Evolutionary conservation across 2,113 vertebrate genomes (phyloP), one percentile per base, ranked within the genome.

Genomic region (Platichthys stellatus): DNA sequence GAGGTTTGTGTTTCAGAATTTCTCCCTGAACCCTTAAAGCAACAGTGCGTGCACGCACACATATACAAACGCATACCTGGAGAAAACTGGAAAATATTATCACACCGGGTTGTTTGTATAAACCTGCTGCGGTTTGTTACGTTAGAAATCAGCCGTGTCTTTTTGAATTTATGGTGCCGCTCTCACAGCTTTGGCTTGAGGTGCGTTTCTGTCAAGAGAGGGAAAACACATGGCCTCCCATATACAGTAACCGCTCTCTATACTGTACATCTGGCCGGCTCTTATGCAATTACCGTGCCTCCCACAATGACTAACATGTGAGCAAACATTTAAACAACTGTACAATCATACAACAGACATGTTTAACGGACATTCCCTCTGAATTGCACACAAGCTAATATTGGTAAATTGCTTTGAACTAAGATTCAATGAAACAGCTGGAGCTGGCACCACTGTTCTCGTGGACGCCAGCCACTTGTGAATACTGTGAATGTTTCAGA

Each of bases 221-320:
- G 21, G 10, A n/a, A 67, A 80, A 75, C 56, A 66, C 40, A n/a
- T 14, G 56, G 35, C 15, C 69, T 45, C 38, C 26, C 61, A 66
- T 43, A 54, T 67, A 74, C 18, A 72, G 62, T 74, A 58, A 60
- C 45, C 18, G 7, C 14, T 21, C 38, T 66, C 6, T 35, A 57
- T 40, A 65, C 49, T 67, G 18, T 72, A 76, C 28, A 69, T 76
- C 45, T 35, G 31, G 14, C 15, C 0, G 35, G 63, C 35, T 21
- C 38, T 79, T 57, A 62, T 59, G 69, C 72, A 78, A 84, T 75
- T 78, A 76, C 59, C 73, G 58, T 80, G 6, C 69, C 35, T 76
- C n/a, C 49, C 14, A 4, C 53, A 84, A 92, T 83, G 53, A 74
- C 79, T 64, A 69, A 38, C 86, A 88, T 64, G 51, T 87, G 74